Conservation (phyloP, 2,113 vertebrate species). For the Vidua chalybeata region DNA sequence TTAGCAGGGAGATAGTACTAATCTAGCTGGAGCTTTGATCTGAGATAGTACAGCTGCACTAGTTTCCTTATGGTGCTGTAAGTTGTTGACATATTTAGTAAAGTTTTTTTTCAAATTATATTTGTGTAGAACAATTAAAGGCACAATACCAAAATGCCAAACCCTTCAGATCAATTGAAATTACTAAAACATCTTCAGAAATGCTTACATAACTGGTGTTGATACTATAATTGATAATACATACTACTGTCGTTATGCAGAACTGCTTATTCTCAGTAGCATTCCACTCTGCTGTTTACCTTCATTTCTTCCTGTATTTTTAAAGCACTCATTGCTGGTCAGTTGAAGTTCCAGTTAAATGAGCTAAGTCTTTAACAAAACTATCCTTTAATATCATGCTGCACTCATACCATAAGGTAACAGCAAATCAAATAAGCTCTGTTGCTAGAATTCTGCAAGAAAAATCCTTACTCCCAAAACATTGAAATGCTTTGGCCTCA, state of each 20-base stretch:
- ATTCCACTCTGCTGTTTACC: not conserved
- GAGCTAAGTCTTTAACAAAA: not conserved
- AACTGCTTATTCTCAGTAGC: not conserved
- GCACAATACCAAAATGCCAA: not conserved
- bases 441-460: not conserved
- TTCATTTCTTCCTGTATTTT: not conserved
- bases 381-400: not conserved
- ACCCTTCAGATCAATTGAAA: not conserved
- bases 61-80: not conserved
- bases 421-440: not conserved
- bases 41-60: not conserved
- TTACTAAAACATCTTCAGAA: not conserved
- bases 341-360: not conserved
- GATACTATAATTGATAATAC: not conserved
- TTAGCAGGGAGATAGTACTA: not conserved
- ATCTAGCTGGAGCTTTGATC: not conserved
- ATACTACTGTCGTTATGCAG: not conserved
- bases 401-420: not conserved
- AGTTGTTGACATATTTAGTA: not conserved
- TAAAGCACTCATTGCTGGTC: not conserved
- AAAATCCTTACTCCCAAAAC: not conserved
- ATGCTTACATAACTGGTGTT: not conserved
- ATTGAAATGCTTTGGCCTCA: not conserved
- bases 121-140: not conserved
- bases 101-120: not conserved